Conservation (phyloP, 2,797 vertebrate genomes). For the Euphonia xanthogaster region DNA sequence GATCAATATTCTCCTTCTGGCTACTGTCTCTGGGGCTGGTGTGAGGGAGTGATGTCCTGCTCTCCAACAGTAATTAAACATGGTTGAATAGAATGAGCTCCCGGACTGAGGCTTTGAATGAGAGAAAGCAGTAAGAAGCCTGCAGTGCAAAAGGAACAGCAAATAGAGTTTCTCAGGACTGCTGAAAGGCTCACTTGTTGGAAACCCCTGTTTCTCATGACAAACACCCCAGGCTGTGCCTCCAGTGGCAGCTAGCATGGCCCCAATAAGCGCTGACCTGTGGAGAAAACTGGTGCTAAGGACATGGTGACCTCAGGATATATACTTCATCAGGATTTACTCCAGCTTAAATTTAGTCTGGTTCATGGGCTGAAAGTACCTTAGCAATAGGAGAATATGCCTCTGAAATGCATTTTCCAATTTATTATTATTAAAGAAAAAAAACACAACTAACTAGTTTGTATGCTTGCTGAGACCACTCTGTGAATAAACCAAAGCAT, state of each 20-base stretch:
- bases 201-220: not conserved
- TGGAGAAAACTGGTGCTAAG: not conserved
- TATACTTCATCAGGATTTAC: not conserved
- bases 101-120: not conserved
- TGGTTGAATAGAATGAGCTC: not conserved
- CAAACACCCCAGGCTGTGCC: not conserved
- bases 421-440: not conserved
- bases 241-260: not conserved
- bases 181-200: not conserved
- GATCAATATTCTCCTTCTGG: not conserved
- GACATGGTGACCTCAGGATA: fast-evolving
- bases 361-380: not conserved
- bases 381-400: not conserved
- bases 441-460: not conserved
- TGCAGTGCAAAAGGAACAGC: not conserved
- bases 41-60: not conserved
- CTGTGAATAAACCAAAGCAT: not conserved
- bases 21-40: not conserved
- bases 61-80: fast-evolving
- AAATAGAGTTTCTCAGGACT: not conserved
- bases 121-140: not conserved
- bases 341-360: not conserved
- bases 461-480: not conserved
- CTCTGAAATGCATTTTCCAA: not conserved
- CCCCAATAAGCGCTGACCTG: not conserved